phyloP scores from a whole-genome alignment of 2,888 invertebrate species.

The Drosophila neotestacea region DNA sequence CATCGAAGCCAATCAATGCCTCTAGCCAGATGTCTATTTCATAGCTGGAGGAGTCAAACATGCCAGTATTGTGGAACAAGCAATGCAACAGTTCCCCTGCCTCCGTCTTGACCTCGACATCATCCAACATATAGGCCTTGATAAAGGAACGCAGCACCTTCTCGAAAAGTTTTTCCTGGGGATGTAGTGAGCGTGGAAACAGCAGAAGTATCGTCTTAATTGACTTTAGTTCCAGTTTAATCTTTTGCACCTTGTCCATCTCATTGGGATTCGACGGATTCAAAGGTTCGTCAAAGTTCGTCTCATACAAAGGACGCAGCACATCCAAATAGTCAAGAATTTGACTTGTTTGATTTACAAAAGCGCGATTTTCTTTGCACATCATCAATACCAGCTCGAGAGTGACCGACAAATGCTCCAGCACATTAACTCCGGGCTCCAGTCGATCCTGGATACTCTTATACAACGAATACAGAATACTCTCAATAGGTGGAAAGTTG shows the following conservation, averaged over 20 bases:
- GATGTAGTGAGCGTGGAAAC: constrained; percentile 86
- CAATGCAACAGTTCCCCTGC: constrained; percentile 87
- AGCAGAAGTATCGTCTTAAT: constrained; percentile 83
- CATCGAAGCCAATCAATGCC: constrained; percentile 77
- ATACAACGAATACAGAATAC: constrained; percentile 80
- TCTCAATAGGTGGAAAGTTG: constrained; percentile 83
- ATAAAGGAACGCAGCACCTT: constrained; percentile 87
- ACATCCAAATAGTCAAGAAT: constrained; percentile 84
- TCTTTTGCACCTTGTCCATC: constrained; percentile 47
- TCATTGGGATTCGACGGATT: neutral
- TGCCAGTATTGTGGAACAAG: constrained; percentile 88
- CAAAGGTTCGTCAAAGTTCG: constrained; percentile 62
- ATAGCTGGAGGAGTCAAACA: constrained; percentile 87
- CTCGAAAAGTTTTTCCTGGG: constrained; percentile 86
- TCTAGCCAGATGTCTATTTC: constrained; percentile 90
- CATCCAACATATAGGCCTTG: constrained; percentile 86
- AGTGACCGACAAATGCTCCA: constrained; percentile 82
- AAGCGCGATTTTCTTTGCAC: constrained; percentile 83
- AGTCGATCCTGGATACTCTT: constrained; percentile 61
- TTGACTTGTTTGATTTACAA: constrained; percentile 83
- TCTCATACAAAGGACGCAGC: constrained; percentile 82
- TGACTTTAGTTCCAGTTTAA: constrained; percentile 83
- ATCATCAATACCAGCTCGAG: constrained; percentile 83
- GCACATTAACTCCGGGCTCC: constrained; percentile 70
- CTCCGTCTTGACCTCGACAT: constrained; percentile 84